Evolutionary conservation across 2,888 invertebrate species (phyloP), one percentile per base, ranked within the genome.

Genomic region (Leptothorax acervorum): DNA sequence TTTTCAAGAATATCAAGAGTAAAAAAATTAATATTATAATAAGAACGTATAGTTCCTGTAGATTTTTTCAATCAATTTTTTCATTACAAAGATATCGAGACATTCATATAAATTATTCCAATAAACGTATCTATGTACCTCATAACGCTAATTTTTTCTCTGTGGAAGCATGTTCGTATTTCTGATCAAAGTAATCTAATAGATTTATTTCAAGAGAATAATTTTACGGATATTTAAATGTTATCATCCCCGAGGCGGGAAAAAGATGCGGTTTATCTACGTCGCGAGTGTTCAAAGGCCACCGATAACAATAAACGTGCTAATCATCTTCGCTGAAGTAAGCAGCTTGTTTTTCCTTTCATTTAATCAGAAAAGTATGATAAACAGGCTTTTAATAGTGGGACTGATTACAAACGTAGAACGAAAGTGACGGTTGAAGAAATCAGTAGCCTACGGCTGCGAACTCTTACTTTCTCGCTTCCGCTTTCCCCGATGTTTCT

Each of bases 391-490:
- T 60, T 63, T 15, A 51, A 23, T 15, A 18, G 51, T 15, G 39
- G 15, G n/a, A 45, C 31, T 28, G 39, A 6, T 65, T 23, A 28
- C 53, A 9, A 66, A 66, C 31, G 55, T 55, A 78, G 66, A 78
- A 66, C 42, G 78, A 78, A 78, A 78, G 78, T 78, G 78, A 68
- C 31, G 31, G 66, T 12, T 6, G 31, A 66, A 78, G 78, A 78
- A 78, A 78, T 78, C 78, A 66, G 35, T 5, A 35, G 66, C 78
- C 55, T 15, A 66, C 66, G 55, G 63, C 35, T 75, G 35, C 12
- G n/a, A 65, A 78, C 76, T 78, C 78, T 78, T 66, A 78, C 78
- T 78, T 78, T 78, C 78, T 78, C 78, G 55, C 78, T 78, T 78
- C 66, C 31, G 78, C 78, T 78, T 78, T 78, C 78, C 78, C 78